These are phyloP conservation scores for Sericinus montela DNA, from an alignment of 2,888 invertebrate genomes.

Conservation along the genomic window DNA sequence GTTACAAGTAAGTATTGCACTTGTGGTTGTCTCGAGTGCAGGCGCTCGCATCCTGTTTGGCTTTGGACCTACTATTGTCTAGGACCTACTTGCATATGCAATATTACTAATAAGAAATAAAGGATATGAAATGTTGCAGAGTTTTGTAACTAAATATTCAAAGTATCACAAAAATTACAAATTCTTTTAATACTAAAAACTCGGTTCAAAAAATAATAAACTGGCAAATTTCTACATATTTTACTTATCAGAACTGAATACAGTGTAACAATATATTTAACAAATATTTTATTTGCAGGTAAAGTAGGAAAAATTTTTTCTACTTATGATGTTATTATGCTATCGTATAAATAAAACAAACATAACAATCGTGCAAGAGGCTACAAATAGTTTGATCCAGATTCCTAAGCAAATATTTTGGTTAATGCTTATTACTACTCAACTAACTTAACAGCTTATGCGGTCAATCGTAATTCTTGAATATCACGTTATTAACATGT, in stretches of 20 bases:
- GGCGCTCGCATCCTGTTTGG: conserved; percentile 14
- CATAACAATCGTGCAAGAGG: too few species aligned
- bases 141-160: too few species aligned
- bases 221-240: too few species aligned
- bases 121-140: background rate
- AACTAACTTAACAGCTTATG: background rate
- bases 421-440: background rate
- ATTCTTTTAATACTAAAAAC: too few species aligned
- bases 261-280: too few species aligned
- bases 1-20: conserved; percentile 7
- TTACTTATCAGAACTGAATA: too few species aligned
- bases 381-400: background rate
- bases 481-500: too few species aligned
- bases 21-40: conserved; percentile 13
- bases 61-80: conserved; percentile 17
- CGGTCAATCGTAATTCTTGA: too few species aligned
- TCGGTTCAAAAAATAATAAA: too few species aligned
- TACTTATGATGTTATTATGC: background rate
- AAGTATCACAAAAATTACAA: too few species aligned
- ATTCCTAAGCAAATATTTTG: background rate
- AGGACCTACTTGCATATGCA: conserved; percentile 15
- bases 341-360: background rate
- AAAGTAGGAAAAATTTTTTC: background rate
- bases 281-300: too few species aligned
- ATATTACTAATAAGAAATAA: conserved; percentile 2